A percentile compares a stretch with the other conserved stretches of the same genome.
Evolutionary conservation across 2,888 invertebrate species (phyloP).

Genomic region (Habrosyne pyritoides): DNA sequence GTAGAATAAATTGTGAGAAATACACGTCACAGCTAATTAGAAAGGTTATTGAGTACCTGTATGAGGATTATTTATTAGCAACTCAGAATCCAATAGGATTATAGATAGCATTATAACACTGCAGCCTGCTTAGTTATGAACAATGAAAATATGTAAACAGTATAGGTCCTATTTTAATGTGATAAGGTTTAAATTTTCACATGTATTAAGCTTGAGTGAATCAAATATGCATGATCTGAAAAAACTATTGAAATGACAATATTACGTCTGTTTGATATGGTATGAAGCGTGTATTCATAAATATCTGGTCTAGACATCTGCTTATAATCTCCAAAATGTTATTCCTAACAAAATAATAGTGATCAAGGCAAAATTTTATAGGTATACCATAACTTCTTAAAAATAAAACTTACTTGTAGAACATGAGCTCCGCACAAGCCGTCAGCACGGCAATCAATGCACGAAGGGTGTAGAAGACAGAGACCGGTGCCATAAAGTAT

Average conservation of each 20-base stretch:
- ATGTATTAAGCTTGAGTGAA: no score
- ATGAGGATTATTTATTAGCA: background rate
- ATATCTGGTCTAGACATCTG: no score
- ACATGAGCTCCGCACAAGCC: slow-evolving; percentile 94
- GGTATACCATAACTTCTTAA: no score
- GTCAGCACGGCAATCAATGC: slow-evolving; percentile 91
- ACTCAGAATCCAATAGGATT: background rate
- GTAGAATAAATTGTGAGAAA: no score
- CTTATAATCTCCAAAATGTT: no score
- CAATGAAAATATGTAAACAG: background rate
- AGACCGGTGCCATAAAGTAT: slow-evolving; percentile 89
- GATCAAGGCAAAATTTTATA: no score
- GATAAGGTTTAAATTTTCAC: background rate
- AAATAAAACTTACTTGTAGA: slow-evolving; percentile 91
- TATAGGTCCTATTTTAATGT: background rate
- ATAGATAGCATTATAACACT: background rate
- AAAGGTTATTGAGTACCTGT: background rate
- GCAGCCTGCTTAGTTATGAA: background rate
- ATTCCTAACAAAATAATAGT: no score
- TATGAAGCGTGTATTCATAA: no score
- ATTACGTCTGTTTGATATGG: no score
- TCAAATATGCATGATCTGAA: no score
- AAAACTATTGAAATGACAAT: no score
- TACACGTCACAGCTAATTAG: background rate
- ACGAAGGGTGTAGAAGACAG: slow-evolving; percentile 94